phyloP scores from a whole-genome alignment of 1,140 invertebrate genomes.

The Notospermus geniculatus region DNA sequence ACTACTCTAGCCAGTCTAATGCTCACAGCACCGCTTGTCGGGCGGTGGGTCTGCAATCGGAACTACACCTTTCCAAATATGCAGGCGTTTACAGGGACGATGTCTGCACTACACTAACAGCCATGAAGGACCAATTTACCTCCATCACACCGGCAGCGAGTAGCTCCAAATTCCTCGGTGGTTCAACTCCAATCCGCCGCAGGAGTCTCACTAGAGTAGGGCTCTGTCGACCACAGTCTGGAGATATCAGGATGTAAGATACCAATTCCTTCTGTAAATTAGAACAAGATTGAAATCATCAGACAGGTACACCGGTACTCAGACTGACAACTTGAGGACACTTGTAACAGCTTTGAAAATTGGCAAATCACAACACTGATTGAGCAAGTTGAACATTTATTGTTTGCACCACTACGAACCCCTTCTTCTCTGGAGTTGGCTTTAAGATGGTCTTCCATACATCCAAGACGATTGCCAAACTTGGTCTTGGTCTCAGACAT shows the following conservation, averaged over 20 bases:
- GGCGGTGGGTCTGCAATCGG: too few relatives aligned
- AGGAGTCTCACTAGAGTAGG: slow-evolving; percentile 24
- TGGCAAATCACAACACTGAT: too few relatives aligned
- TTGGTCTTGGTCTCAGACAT: slow-evolving; percentile 11
- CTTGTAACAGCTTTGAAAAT: too few relatives aligned
- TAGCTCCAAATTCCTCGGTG: slow-evolving; percentile 19
- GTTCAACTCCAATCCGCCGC: slow-evolving; percentile 19
- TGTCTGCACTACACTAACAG: too few relatives aligned
- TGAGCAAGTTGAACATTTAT: too few relatives aligned
- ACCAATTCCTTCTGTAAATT: slow-evolving; percentile 14
- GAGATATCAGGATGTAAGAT: slow-evolving; percentile 33
- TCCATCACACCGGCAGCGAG: slow-evolving; percentile 27
- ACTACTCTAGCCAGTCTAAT: too few relatives aligned
- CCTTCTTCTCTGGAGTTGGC: too few relatives aligned
- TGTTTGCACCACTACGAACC: too few relatives aligned
- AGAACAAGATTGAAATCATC: too few relatives aligned
- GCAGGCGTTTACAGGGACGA: too few relatives aligned
- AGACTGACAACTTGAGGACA: not conserved
- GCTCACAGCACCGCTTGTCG: too few relatives aligned
- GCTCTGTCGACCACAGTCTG: slow-evolving; percentile 22
- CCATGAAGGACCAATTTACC: slow-evolving; percentile 20
- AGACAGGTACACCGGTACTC: not conserved
- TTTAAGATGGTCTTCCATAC: slow-evolving; percentile 11
- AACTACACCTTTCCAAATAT: too few relatives aligned
- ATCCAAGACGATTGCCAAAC: slow-evolving; percentile 6